Evolutionary conservation across 2,888 invertebrate genomes (phyloP).

Genomic region (Cyclophora punctaria): DNA sequence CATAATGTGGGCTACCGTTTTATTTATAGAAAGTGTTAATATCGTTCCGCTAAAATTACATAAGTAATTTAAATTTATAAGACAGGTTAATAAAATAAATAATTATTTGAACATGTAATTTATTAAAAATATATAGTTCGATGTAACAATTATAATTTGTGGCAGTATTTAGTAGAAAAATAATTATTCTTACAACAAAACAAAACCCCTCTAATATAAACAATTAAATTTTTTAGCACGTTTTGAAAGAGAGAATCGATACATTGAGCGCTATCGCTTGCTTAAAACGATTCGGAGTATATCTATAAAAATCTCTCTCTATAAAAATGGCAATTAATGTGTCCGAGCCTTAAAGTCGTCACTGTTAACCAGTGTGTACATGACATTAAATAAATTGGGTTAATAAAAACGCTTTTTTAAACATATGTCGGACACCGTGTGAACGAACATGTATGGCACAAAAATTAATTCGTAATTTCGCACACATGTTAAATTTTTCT

Average conservation of each 20-base stretch:
- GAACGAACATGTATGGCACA: slow-evolving; percentile 35
- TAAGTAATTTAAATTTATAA: slow-evolving; percentile 31
- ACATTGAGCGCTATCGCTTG: no score
- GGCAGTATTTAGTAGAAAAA: slow-evolving; percentile 17
- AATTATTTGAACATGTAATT: slow-evolving; percentile 12
- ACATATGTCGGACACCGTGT: not conserved
- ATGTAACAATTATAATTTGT: slow-evolving; percentile 2
- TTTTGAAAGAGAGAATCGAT: no score
- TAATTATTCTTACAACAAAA: slow-evolving; percentile 4
- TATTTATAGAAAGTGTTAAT: no score
- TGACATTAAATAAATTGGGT: no score
- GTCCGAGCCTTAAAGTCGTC: no score
- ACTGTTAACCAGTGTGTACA: no score
- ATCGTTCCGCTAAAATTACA: slow-evolving; percentile 1
- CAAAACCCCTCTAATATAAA: slow-evolving; percentile 1
- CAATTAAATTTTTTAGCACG: no score
- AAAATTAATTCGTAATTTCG: slow-evolving; percentile 15
- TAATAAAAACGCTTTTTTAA: not conserved
- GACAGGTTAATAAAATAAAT: slow-evolving; percentile 13
- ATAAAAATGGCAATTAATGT: no score
- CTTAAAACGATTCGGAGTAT: no score
- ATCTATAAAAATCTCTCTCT: no score
- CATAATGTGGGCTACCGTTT: no score
- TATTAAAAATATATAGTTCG: slow-evolving; percentile 15
- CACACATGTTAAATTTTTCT: no score